Evolutionary conservation across 2,888 invertebrate species (phyloP), one percentile per base, ranked within the genome.

Genomic region (Diarsia mendica): DNA sequence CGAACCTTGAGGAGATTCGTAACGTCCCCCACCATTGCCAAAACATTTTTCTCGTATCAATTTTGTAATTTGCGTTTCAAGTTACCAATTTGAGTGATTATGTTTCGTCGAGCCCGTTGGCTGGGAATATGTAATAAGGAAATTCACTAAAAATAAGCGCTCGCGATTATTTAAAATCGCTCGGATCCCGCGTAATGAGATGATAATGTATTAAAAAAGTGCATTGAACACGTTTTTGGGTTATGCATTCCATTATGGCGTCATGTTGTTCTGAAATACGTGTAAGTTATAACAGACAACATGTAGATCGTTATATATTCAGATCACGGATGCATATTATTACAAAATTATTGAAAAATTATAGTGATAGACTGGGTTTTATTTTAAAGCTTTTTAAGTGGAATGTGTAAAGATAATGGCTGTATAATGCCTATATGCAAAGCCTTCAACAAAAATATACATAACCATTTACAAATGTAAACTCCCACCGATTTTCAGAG

Each of bases 71-170:
- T 95, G 93, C 93, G 92, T 92, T 93, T 93, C 94, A 89, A 91
- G 91, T 93, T 94, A 94, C 93, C 92, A 95, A 95, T 95, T 95
- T 94, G 91, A 94, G 90, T 94, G 92, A 94, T 94, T 93, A 95
- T 90, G 86, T 89, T 88, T 87, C 90, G 81, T 87, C 85, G 88
- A 89, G 87, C 90, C 89, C 90, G 90, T 92, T 91, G 89, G 87
- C 89, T 89, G 89, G 80, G 91, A 92, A 92, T 93, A 92, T 92
- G 90, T 94, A 93, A 93, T 94, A 92, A 94, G 92, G 90, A 92
- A 93, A 92, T 92, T 93, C 88, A 76, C 88, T 88, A 91, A 93
- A 93, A 93, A 93, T 91, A 79, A 89, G 88, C 86, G 89, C 88
- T 85, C 83, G 84, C 81, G 86, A 89, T 93, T 92, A 91, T 91